These are phyloP conservation scores for Lates japonicus DNA, from an alignment of 2,797 vertebrate genomes.

Conservation along the genomic window DNA sequence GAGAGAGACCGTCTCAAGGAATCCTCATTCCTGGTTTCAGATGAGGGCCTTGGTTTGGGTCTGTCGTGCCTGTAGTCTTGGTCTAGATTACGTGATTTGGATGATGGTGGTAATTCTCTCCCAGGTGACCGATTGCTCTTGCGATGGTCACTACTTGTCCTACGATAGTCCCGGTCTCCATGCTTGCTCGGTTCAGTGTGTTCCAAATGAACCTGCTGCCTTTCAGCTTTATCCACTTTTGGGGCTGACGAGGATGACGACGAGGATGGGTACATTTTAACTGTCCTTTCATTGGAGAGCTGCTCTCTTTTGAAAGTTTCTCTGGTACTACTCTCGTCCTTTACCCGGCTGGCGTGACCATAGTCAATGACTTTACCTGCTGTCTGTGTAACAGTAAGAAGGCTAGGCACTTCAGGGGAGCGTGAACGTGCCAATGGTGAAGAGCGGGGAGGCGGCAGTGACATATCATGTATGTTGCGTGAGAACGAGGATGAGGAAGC, in stretches of 20 bases:
- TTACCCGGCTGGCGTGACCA: slow-evolving; percentile 89
- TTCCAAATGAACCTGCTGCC: slow-evolving; percentile 62
- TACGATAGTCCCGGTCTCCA: slow-evolving; percentile 77
- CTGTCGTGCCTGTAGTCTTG: slow-evolving; percentile 68
- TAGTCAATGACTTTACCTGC: slow-evolving; percentile 92
- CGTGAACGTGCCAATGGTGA: slow-evolving; percentile 29
- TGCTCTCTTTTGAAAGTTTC: slow-evolving; percentile 81
- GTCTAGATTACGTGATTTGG: slow-evolving; percentile 75
- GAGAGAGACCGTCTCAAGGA: slow-evolving; percentile 67
- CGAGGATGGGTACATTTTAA: slow-evolving; percentile 65
- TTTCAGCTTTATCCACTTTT: slow-evolving; percentile 67
- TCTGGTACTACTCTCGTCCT: slow-evolving; percentile 74
- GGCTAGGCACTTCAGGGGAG: slow-evolving; percentile 74
- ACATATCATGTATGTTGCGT: slow-evolving; percentile 33
- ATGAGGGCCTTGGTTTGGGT: slow-evolving; percentile 56
- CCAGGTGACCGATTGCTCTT: slow-evolving; percentile 65
- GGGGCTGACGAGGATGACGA: slow-evolving; percentile 36
- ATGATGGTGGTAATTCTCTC: slow-evolving; percentile 55
- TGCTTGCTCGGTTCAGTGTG: slow-evolving; percentile 69
- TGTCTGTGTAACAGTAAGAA: slow-evolving; percentile 80
- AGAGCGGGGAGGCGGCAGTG: slow-evolving; percentile 26
- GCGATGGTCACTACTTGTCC: slow-evolving; percentile 50
- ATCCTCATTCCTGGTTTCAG: slow-evolving; percentile 66
- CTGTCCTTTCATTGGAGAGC: slow-evolving; percentile 72
- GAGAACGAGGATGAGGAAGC: slow-evolving; percentile 54